Evolutionary conservation across 1,140 invertebrate species (phyloP).

Genomic region (Monomorium pharaonis): DNA sequence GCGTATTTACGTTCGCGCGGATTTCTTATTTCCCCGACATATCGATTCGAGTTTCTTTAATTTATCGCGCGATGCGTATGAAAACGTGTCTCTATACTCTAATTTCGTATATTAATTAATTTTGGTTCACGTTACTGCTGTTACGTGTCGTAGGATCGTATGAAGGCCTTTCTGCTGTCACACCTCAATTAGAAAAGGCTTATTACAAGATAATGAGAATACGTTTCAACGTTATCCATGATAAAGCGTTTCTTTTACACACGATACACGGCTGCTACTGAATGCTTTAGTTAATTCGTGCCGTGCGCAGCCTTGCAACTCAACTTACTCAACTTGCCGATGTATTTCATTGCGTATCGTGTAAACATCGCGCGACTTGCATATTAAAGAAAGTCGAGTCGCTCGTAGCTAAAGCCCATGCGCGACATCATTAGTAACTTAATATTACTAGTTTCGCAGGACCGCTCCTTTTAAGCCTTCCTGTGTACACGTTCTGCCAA

Average conservation of each 20-base stretch:
- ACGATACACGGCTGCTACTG: background rate
- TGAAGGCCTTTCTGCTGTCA: background rate
- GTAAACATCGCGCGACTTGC: constrained; percentile 8
- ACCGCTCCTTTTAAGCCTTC: constrained; percentile 42
- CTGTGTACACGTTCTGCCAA: background rate
- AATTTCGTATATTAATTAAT: constrained; percentile 1
- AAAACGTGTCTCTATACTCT: background rate
- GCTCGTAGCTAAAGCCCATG: background rate
- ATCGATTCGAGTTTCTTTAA: background rate
- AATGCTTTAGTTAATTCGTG: constrained; percentile 39
- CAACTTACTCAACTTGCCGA: background rate
- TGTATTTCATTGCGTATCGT: constrained; percentile 28
- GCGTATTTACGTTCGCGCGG: background rate
- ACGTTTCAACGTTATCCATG: constrained; percentile 34
- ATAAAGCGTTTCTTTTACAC: constrained; percentile 36
- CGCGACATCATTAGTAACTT: constrained; percentile 50
- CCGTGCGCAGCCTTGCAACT: background rate
- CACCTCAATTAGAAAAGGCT: constrained; percentile 3
- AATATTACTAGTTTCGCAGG: constrained; percentile 35
- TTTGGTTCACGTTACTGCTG: background rate
- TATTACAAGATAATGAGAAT: constrained; percentile 22
- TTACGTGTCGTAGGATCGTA: background rate
- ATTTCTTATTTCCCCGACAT: background rate
- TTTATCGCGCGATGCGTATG: background rate
- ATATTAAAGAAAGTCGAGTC: constrained; percentile 32